phyloP scores from a whole-genome alignment of 2,113 vertebrate species.

The Carassius carassius region DNA sequence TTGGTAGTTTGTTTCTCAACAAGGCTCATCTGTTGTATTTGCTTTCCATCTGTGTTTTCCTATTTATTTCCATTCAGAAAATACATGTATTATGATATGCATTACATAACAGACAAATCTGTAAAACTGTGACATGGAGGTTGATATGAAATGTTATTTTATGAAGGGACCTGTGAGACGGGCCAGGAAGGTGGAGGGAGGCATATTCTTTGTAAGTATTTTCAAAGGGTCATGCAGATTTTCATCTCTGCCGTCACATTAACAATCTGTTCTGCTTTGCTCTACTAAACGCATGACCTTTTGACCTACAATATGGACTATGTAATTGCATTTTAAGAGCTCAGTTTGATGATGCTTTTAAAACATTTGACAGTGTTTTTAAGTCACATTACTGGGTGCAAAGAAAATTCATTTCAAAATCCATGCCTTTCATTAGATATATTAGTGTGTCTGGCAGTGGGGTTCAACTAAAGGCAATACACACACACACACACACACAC shows the following conservation, averaged over 20 bases:
- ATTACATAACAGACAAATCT: slow-evolving; percentile 17
- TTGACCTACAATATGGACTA: slow-evolving; percentile 30
- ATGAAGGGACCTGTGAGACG: slow-evolving; percentile 76
- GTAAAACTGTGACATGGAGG: slow-evolving; percentile 52
- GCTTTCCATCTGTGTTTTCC: neutral
- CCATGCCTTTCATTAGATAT: neutral
- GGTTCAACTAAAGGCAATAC: neutral
- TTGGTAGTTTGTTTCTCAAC: neutral
- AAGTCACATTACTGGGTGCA: neutral
- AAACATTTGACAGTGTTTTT: neutral
- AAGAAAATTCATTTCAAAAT: neutral
- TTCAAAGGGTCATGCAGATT: slow-evolving; percentile 47
- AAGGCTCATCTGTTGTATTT: neutral
- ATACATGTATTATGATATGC: neutral
- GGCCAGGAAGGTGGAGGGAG: slow-evolving; percentile 81
- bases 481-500: too few species aligned
- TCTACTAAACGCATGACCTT: slow-evolving; percentile 44
- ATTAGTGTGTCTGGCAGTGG: neutral
- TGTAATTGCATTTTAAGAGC: neutral
- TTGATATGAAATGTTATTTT: slow-evolving; percentile 69
- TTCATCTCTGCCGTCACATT: slow-evolving; percentile 42
- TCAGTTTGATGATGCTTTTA: neutral
- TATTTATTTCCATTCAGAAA: neutral
- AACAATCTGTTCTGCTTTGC: slow-evolving; percentile 34
- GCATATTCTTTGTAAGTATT: slow-evolving; percentile 81